Evolutionary conservation across 2,888 invertebrate genomes (phyloP).

Genomic region (Lasioglossum oenotherae): DNA sequence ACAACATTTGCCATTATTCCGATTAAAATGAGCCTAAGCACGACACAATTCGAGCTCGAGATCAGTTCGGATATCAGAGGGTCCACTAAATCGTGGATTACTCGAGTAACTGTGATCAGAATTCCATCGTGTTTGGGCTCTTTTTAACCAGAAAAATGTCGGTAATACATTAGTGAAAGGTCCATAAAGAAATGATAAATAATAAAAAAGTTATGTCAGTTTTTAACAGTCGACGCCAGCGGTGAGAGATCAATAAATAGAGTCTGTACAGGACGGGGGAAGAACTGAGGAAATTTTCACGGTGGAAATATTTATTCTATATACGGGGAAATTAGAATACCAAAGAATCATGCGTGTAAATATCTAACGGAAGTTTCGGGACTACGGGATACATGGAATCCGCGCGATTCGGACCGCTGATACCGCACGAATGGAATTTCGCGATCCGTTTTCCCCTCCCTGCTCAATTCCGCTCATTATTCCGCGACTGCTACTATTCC

Average conservation of each 20-base stretch:
- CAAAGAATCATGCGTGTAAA: conserved; percentile 47
- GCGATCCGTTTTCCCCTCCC: conserved; percentile 21
- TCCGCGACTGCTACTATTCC: conserved; percentile 25
- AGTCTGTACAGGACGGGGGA: not conserved
- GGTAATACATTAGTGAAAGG: not conserved
- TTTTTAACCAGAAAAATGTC: not conserved
- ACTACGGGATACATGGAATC: conserved; percentile 41
- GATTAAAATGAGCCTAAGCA: not conserved
- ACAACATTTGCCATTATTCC: not conserved
- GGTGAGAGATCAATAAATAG: not conserved
- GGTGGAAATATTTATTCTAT: conserved; percentile 16
- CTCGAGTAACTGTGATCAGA: not conserved
- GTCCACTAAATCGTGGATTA: not conserved
- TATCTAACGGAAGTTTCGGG: conserved; percentile 39
- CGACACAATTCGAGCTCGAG: not conserved
- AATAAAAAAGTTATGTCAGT: not conserved
- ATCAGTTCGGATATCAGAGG: not conserved
- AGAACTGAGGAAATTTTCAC: not conserved
- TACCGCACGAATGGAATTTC: conserved; percentile 42
- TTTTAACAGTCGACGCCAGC: not conserved
- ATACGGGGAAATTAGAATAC: conserved; percentile 20
- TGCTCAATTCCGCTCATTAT: conserved; percentile 50
- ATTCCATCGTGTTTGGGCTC: not conserved
- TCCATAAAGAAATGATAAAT: not conserved
- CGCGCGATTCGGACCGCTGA: conserved; percentile 24